Percentiles rank a stretch among this genome's conserved stretches.
phyloP scores from a whole-genome alignment of 2,888 invertebrate species.

The Epinotia ramella region DNA sequence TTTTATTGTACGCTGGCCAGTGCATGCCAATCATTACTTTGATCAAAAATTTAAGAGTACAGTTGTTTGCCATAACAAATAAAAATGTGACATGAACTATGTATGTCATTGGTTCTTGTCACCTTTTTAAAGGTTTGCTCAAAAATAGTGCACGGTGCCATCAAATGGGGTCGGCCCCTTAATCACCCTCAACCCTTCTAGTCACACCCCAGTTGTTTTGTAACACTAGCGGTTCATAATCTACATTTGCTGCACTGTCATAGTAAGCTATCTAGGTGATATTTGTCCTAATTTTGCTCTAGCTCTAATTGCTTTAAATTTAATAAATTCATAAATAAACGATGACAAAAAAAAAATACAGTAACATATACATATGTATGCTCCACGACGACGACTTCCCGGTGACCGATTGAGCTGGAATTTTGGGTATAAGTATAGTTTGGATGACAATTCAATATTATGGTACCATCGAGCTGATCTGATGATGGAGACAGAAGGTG shows the following conservation, averaged over 20 bases:
- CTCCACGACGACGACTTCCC: background rate
- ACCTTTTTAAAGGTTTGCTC: slow-evolving; percentile 10
- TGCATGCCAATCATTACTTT: slow-evolving; percentile 37
- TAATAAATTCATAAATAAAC: background rate
- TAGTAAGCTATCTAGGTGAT: background rate
- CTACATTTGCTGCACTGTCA: slow-evolving; percentile 47
- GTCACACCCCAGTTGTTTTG: slow-evolving; percentile 72
- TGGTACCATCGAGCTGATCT: too few species aligned
- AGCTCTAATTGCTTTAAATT: background rate
- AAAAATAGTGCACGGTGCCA: slow-evolving; percentile 52
- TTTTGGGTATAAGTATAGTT: too few species aligned
- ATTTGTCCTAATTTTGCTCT: background rate
- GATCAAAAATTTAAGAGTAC: slow-evolving; percentile 32
- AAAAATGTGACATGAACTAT: slow-evolving; percentile 7
- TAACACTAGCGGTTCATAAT: slow-evolving; percentile 59
- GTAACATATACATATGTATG: background rate
- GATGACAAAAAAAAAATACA: background rate
- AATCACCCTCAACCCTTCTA: slow-evolving; percentile 74
- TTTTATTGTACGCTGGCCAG: slow-evolving; percentile 33
- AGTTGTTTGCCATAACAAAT: slow-evolving; percentile 28
- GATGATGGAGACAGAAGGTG: too few species aligned
- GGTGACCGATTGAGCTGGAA: too few species aligned
- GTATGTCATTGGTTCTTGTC: background rate
- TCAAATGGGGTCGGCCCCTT: slow-evolving; percentile 70
- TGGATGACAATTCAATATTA: too few species aligned